Conservation (phyloP, 2,113 vertebrate species). For the Danio rerio region GRCz12tu NC_133177.1:27627001-27627500, state of each 20-base stretch:
- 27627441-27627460: neutral
- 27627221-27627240: constrained; percentile 63
- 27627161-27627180: constrained; percentile 9
- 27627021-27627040: too few relatives aligned
- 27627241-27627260: constrained; percentile 61
- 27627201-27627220: constrained; percentile 66
- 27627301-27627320: constrained; percentile 24
- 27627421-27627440: neutral
- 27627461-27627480: neutral
- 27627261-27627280: constrained; percentile 46
- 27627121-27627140: neutral
- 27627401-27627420: neutral
- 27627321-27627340: constrained; percentile 15
- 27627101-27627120: neutral
- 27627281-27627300: neutral
- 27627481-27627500: neutral
- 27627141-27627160: neutral
- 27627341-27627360: neutral
- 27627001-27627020: too few relatives aligned
- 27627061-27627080: too few relatives aligned
- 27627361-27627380: neutral
- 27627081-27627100: too few relatives aligned
- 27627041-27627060: too few relatives aligned
- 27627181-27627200: constrained; percentile 8
- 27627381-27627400: neutral